Base-by-base conservation (phyloP, 2,113 vertebrate genomes). In the Collichthys lucidus region DNA sequence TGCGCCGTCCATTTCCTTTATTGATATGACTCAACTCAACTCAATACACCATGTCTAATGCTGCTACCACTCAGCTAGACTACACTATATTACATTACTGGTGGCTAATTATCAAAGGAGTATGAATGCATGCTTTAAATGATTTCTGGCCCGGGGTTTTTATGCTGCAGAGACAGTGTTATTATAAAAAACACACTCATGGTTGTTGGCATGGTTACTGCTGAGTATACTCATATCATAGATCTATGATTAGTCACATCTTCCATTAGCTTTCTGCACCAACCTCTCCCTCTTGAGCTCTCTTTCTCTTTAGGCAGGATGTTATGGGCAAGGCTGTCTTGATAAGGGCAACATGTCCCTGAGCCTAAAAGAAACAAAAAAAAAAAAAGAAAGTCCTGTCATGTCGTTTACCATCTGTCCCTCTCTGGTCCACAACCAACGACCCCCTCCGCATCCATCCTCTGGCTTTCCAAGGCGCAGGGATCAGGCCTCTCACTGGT, bases 241-340 rank as follows among this genome's bases (percentile, higher is more conserved):
- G 86, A 92, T 83, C 72, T 60, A 84, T 88, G 74, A 91, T 91
- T 86, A 76, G 84, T 87, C 91, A 89, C 61, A 55, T 91, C 69
- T 77, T 73, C 85, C 83, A 82, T 89, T 86, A 82, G 83, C 55
- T 82, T 83, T 83, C 55, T 68, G 61, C 71, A 82, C 67, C 74
- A 60, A 29, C 44, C 66, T 84, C 69, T 69, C 64, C 69, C 29
- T 79, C 61, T 50, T 24, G 40, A 57, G 52, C 70, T 74, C 26
- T 53, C 11, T 68, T 46, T 73, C 35, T 76, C 56, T 68, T 50
- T 56, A 26, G 29, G 57, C 81, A 87, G 80, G 77, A 90, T 88
- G 86, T 87, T 82, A 61, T 87, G 83, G 84, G 85, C 73, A 72
- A 57, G 80, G 74, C 78, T 29, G 65, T 42, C 62, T 69, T 80